Evolutionary conservation across 2,113 vertebrate genomes (phyloP), one percentile per base, ranked within the genome.

Genomic region (Ammodytes dubius): DNA sequence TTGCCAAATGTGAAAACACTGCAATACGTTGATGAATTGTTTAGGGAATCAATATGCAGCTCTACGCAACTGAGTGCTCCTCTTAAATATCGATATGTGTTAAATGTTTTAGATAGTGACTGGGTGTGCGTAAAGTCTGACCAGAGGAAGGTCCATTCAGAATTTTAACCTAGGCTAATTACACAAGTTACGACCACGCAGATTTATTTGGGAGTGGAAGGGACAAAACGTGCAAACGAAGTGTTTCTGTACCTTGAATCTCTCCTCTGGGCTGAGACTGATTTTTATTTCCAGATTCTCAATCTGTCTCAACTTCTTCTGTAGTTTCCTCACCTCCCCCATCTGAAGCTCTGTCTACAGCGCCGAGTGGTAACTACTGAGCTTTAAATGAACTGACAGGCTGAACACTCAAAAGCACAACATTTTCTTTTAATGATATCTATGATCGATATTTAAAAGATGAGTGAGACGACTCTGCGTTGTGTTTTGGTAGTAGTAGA

Each of bases 241-340:
- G 72, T 50, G 66, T 85, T 84, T 83, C 77, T 87, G 85, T 96
- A 96, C 96, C 95, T 96, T 96, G 9, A 90, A 79, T 90, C 82
- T 94, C 84, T 96, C 96, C 66, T 96, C 95, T 67, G 91, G 79
- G 58, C 58, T 93, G 12, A 96, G 94, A 69, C 83, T 93, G 85
- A 94, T 88, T 87, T 94, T 95, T 74, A 96, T 93, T 90, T 96
- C 96, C 91, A 96, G 91, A 92, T 93, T 95, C 76, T 94, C 96
- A 92, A 96, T 96, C 93, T 96, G 96, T 60, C 96, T 95, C 82
- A 95, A 88, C 79, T 96, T 96, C 94, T 96, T 96, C 90, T 95
- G 95, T 73, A 96, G 90, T 79, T 96, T 96, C 88, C 95, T 95
- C 71, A 94, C 93, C 74, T 96, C 95, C 90, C 94, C 95, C 95